Conservation (phyloP, 2,797 vertebrate genomes). For the Ptychobarbus kaznakovi region DNA sequence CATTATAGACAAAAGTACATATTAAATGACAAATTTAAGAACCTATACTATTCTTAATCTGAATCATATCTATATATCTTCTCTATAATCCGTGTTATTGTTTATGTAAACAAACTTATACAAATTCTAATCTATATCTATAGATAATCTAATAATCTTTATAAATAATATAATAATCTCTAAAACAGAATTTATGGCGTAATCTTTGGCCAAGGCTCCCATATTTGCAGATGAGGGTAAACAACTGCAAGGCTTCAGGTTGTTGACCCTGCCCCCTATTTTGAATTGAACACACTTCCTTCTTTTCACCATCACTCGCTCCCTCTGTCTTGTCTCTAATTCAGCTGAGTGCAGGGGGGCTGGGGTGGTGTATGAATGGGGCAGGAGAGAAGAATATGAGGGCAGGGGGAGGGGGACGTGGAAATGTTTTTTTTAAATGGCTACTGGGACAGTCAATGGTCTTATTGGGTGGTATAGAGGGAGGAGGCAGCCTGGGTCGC, state of each 20-base stretch:
- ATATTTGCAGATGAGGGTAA: background rate
- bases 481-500: constrained; percentile 73
- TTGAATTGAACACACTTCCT: constrained; percentile 23
- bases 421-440: constrained; percentile 58
- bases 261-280: constrained; percentile 38
- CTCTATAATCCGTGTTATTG: background rate
- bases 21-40: background rate
- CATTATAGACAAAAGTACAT: background rate
- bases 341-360: constrained; percentile 36
- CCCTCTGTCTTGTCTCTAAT: constrained; percentile 33
- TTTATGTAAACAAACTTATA: background rate
- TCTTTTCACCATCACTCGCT: constrained; percentile 23
- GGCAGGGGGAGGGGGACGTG: constrained; percentile 30
- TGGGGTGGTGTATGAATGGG: background rate
- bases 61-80: background rate
- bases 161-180: background rate
- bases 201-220: background rate
- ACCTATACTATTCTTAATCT: background rate
- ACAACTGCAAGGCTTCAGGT: background rate
- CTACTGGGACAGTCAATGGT: constrained; percentile 31
- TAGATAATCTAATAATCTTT: background rate
- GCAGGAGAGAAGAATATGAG: constrained; percentile 18
- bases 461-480: constrained; percentile 62
- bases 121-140: background rate
- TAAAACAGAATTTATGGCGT: background rate